phyloP scores from a whole-genome alignment of 2,113 vertebrate species.

The Solenodon paradoxus region DNA sequence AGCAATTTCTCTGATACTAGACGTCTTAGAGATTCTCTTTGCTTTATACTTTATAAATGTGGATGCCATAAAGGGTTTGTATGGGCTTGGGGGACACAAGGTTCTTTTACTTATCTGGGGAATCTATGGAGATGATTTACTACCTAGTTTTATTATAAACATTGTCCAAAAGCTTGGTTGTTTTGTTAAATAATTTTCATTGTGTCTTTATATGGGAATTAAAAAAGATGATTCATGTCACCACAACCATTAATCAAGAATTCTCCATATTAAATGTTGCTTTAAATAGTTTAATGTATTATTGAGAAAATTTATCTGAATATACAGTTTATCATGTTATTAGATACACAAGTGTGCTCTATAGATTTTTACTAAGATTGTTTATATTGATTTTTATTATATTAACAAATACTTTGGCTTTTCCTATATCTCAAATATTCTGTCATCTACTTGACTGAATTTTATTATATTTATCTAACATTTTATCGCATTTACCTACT shows the following conservation, averaged over 20 bases:
- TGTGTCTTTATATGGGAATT: background rate
- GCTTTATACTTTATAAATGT: background rate
- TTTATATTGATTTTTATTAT: background rate
- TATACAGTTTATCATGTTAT: background rate
- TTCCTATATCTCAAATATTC: background rate
- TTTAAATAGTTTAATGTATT: background rate
- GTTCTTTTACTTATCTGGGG: too few relatives aligned
- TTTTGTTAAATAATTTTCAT: background rate
- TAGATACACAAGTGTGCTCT: background rate
- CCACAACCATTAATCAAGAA: background rate
- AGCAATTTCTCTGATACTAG: background rate
- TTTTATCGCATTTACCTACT: background rate
- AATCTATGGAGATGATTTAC: background rate
- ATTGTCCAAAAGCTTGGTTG: background rate
- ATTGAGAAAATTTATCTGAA: background rate
- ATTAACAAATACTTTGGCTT: background rate
- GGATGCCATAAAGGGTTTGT: fast-evolving
- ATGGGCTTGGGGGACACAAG: background rate
- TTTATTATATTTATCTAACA: too few relatives aligned
- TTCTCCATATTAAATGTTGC: background rate
- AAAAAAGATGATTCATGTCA: background rate
- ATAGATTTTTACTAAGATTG: background rate
- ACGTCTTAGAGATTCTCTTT: background rate
- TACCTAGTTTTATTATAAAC: background rate
- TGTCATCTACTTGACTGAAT: background rate